phyloP scores from a whole-genome alignment of 2,113 vertebrate genomes.

The Polypterus senegalus region DNA sequence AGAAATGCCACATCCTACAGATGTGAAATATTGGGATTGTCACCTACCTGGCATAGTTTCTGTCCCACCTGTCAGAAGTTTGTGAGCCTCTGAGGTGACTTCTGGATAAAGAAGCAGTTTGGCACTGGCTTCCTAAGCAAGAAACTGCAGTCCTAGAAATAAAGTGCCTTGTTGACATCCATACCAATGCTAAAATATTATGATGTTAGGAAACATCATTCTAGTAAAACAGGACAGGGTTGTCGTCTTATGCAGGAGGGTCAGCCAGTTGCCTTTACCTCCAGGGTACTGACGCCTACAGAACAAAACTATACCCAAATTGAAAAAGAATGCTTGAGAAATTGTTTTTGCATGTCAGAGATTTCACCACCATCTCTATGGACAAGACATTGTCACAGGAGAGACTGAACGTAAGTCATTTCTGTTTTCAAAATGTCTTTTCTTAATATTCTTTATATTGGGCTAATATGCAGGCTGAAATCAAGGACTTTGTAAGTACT shows the following conservation, averaged over 20 bases:
- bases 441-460: slow-evolving; percentile 8
- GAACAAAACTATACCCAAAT: slow-evolving; percentile 21
- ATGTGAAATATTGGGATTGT: too few species aligned
- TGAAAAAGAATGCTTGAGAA: slow-evolving; percentile 18
- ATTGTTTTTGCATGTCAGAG: slow-evolving; percentile 12
- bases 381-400: slow-evolving; percentile 22
- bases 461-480: background rate
- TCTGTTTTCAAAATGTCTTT: slow-evolving; percentile 16
- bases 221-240: slow-evolving; percentile 8
- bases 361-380: slow-evolving; percentile 17
- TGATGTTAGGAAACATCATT: background rate
- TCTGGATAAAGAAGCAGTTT: too few species aligned
- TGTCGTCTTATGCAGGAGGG: slow-evolving; percentile 16
- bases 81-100: too few species aligned
- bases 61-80: too few species aligned
- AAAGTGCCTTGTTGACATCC: too few species aligned
- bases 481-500: background rate
- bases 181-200: slow-evolving; percentile 23
- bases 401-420: slow-evolving; percentile 28
- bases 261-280: slow-evolving; percentile 13
- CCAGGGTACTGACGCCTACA: slow-evolving; percentile 13
- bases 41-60: too few species aligned
- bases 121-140: too few species aligned
- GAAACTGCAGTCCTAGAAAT: too few species aligned
- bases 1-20: too few species aligned